These are phyloP conservation scores for Tholera decimalis DNA, from an alignment of 2,888 invertebrate genomes.

Conservation along the genomic window DNA sequence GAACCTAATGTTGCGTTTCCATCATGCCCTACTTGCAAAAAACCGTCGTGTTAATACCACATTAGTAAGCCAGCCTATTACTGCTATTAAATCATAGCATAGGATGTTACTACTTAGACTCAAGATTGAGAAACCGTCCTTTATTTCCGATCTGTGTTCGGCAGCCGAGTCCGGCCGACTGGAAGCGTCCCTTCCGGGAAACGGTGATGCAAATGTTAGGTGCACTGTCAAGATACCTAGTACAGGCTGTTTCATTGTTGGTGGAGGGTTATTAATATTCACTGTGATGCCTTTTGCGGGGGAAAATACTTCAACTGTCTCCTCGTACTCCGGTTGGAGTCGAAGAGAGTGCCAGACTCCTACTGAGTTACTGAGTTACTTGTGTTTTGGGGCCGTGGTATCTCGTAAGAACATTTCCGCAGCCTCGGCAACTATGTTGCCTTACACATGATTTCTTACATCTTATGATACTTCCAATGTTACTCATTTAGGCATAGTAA, in stretches of 20 bases:
- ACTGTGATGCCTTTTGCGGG: not conserved
- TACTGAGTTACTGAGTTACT: no score
- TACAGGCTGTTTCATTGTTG: slow-evolving; percentile 54
- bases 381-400: no score
- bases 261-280: slow-evolving; percentile 14
- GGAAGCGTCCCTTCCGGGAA: slow-evolving; percentile 79
- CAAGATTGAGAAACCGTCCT: slow-evolving; percentile 58
- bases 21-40: slow-evolving; percentile 40
- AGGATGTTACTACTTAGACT: slow-evolving; percentile 54
- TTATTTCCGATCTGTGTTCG: slow-evolving; percentile 67
- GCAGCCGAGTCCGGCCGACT: slow-evolving; percentile 47
- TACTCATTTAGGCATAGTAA: no score
- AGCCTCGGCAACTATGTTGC: no score
- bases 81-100: slow-evolving; percentile 46
- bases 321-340: no score
- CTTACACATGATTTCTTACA: no score
- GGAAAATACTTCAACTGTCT: no score
- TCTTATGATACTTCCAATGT: no score
- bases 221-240: slow-evolving; percentile 41
- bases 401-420: no score
- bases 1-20: not conserved
- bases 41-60: slow-evolving; percentile 19
- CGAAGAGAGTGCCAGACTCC: no score
- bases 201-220: slow-evolving; percentile 77
- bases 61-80: slow-evolving; percentile 29